Conservation (phyloP, 2,888 invertebrate genomes). For the Athetis lepigone region DNA sequence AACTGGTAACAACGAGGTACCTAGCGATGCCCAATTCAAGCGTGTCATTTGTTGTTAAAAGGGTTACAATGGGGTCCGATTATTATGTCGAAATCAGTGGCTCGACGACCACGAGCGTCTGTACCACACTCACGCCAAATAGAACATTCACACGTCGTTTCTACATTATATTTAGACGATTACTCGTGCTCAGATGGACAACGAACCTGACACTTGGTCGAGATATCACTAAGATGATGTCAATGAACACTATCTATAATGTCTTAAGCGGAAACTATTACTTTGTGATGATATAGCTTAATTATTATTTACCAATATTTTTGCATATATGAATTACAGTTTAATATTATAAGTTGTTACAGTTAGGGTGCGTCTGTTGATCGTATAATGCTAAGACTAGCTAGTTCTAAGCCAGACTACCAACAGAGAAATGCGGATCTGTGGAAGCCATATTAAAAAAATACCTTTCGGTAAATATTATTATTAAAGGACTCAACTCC, state of each 20-base stretch:
- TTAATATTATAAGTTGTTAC: slow-evolving; percentile 14
- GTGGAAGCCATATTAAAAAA: slow-evolving; percentile 56
- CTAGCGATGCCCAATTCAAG: slow-evolving; percentile 44
- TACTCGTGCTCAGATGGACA: slow-evolving; percentile 16
- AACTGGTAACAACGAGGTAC: slow-evolving; percentile 37
- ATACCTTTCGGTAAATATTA: slow-evolving; percentile 34
- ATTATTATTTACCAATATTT: slow-evolving; percentile 17
- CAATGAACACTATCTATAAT: slow-evolving; percentile 18
- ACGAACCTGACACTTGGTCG: slow-evolving; percentile 29
- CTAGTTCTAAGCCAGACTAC: slow-evolving; percentile 43
- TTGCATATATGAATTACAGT: slow-evolving; percentile 2
- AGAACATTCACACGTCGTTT: slow-evolving; percentile 27
- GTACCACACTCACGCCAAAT: slow-evolving; percentile 24
- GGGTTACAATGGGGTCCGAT: slow-evolving; percentile 69
- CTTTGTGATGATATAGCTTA: slow-evolving; percentile 13
- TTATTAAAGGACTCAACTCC: slow-evolving; percentile 62
- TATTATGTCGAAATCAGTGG: slow-evolving; percentile 67
- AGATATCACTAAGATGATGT: slow-evolving; percentile 2
- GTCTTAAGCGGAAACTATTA: slow-evolving; percentile 4
- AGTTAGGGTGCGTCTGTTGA: slow-evolving; percentile 21
- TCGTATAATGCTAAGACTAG: slow-evolving; percentile 26
- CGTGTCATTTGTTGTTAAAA: slow-evolving; percentile 58
- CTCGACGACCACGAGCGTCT: slow-evolving; percentile 32
- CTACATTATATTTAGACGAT: slow-evolving; percentile 26
- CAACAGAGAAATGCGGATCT: slow-evolving; percentile 58